Conservation (phyloP, 2,797 vertebrate species). For the Crocodylus rhombifer region DNA sequence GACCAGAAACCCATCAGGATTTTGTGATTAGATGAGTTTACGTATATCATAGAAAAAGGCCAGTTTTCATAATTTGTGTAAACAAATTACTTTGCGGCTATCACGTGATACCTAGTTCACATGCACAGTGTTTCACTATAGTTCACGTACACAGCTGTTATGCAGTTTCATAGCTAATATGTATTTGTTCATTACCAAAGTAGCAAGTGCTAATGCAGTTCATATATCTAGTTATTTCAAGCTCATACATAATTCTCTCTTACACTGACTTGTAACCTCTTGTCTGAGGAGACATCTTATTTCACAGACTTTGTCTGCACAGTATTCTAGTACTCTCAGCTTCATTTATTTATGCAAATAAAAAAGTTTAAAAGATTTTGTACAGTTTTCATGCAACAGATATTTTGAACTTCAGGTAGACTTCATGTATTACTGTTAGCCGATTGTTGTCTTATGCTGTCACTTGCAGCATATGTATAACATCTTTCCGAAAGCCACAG, state of each 20-base stretch:
- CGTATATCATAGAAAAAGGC: background rate
- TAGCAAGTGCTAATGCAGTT: background rate
- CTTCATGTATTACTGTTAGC: background rate
- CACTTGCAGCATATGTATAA: background rate
- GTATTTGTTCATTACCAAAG: background rate
- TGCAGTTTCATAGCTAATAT: background rate
- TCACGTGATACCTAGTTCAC: background rate
- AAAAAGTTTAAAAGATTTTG: background rate
- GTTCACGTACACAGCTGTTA: background rate
- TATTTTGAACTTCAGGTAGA: conserved; percentile 4
- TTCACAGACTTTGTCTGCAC: conserved; percentile 7
- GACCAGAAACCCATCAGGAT: background rate
- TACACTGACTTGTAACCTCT: background rate
- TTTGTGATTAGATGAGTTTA: conserved; percentile 23
- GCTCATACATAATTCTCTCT: background rate
- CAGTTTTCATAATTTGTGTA: conserved; percentile 20
- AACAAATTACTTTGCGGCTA: background rate
- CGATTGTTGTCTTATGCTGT: background rate
- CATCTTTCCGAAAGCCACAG: background rate
- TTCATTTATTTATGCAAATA: conserved; percentile 38
- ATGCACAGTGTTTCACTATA: background rate
- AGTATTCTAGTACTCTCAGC: background rate
- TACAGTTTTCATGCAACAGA: background rate
- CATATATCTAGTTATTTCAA: background rate
- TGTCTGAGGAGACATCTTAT: background rate